A percentile compares a stretch with the other conserved stretches of the same genome.
Conservation (phyloP, 2,113 vertebrate species). For the Nesogale talazaci region DNA sequence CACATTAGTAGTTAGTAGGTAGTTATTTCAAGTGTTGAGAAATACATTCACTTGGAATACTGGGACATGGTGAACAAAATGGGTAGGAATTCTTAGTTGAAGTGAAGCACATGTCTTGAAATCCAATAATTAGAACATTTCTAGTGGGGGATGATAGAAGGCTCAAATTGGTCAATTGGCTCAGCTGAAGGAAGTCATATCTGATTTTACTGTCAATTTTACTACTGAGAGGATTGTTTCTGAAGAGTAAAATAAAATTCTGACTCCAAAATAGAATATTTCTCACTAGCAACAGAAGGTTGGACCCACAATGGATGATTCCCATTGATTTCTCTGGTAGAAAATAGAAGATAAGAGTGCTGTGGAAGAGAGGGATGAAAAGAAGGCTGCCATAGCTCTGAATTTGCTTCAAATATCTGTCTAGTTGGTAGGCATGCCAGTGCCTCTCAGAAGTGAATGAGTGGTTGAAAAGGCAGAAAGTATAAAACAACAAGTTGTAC, state of each 20-base stretch:
- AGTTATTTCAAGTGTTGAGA: too few species aligned
- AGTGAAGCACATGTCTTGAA: too few species aligned
- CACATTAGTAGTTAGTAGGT: too few species aligned
- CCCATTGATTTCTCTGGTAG: background rate
- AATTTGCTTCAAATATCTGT: background rate
- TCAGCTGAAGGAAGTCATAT: too few species aligned
- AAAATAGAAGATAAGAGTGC: background rate
- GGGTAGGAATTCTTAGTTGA: too few species aligned
- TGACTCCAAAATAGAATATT: conserved; percentile 22
- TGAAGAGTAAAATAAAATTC: conserved; percentile 47
- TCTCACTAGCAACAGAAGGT: background rate
- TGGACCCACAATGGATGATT: background rate
- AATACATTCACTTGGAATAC: too few species aligned
- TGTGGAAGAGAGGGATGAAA: background rate
- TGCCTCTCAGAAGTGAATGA: background rate
- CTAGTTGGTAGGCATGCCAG: background rate
- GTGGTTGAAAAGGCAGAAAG: conserved; percentile 8
- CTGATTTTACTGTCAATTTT: background rate
- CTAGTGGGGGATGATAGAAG: too few species aligned
- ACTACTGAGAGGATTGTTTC: background rate
- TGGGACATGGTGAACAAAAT: too few species aligned
- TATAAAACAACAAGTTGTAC: conserved; percentile 19
- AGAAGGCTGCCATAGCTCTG: background rate
- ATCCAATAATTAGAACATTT: too few species aligned
- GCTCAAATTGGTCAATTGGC: too few species aligned